Evolutionary conservation across 2,113 vertebrate genomes (phyloP), one percentile per base, ranked within the genome.

Genomic region (Anoura caudifer): DNA sequence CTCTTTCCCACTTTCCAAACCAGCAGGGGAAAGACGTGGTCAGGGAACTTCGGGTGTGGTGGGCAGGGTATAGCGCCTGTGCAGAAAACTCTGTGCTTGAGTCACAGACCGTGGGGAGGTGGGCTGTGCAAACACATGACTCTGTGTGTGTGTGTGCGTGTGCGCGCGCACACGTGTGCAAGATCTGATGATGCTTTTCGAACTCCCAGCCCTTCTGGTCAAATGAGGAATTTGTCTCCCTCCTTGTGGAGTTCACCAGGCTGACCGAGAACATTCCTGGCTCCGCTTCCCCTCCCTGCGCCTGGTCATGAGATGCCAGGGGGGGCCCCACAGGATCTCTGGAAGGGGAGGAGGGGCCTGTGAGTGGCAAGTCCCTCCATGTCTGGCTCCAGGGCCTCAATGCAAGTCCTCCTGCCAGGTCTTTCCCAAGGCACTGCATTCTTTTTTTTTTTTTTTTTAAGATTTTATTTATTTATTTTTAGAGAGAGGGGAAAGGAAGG

Each of bases 21-120:
- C 33, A 79, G 85, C 61, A 52, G 22, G 33, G 47, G 69, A 83
- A 79, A 67, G 31, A 36, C 45, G 61, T 26, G 11, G 26, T 69
- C 45, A 26, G 2, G 59, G 52, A 82, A 86, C 54, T 11, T 45
- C 67, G 65, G n/a, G n/a, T 36, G 11, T 65, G 86, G 69, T 7
- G 54, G 19, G 33, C 6, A 0, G 3, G 38, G 56, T 81, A 33
- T 1, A 31, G 36, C 0, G 9, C 50, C 26, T 33, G 0, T 22
- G 50, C 47, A 52, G 41, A 67, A 59, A 10, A 7, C 19, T 4
- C 59, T 14, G 2, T 13, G 28, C 38, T 26, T 36, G 5, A 65
- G 80, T 17, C 15, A 4, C 1, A 50, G 86, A 15, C 11, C 3
- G 12, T 43, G 70, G 38, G 43, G 52, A 52, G 41, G 12, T 15